Evolutionary conservation across 2,797 vertebrate species (phyloP), one percentile per base, ranked within the genome.

Genomic region (Menidia menidia): DNA sequence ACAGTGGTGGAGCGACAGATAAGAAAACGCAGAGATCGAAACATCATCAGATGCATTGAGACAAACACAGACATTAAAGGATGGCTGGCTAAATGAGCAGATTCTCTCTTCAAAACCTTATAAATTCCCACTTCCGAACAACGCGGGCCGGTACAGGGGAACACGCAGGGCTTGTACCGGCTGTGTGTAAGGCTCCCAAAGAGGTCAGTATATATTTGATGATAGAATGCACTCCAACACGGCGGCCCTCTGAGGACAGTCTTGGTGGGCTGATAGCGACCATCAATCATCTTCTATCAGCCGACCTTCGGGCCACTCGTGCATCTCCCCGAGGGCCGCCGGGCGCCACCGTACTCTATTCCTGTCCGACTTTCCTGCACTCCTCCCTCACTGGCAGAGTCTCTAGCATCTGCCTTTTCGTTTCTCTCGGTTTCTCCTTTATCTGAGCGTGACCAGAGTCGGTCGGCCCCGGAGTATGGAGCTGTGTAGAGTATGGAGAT

Each of bases 211-310:
- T 75, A 80, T 75, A 82, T 81, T 85, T 71, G 77, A 86, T 85
- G 86, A 92, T 87, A 73, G 83, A 87, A 77, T 61, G 56, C 84
- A 77, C 76, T 85, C 75, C 48, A 71, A 80, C 81, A 72, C 74
- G 71, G 78, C 52, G 41, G 15, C 71, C 60, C 65, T 87, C 85
- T 81, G 32, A 13, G 45, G 82, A 82, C 75, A 62, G 78, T 82
- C 85, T 76, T 32, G 43, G 75, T 78, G 71, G 69, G 66, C 83
- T 78, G 80, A 82, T 66, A 82, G 77, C 80, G n/a, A 82, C 82
- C 88, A 89, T 92, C 89, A 84, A 91, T 94, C 93, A 90, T 87
- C 82, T 89, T 92, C 87, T 78, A 86, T 88, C 82, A 78, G 81
- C 80, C 39, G 85, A 93, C 91, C 93, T 92, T 91, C 84, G 73